Conservation (phyloP, 2,888 invertebrate genomes). For the Villa cingulata region DNA sequence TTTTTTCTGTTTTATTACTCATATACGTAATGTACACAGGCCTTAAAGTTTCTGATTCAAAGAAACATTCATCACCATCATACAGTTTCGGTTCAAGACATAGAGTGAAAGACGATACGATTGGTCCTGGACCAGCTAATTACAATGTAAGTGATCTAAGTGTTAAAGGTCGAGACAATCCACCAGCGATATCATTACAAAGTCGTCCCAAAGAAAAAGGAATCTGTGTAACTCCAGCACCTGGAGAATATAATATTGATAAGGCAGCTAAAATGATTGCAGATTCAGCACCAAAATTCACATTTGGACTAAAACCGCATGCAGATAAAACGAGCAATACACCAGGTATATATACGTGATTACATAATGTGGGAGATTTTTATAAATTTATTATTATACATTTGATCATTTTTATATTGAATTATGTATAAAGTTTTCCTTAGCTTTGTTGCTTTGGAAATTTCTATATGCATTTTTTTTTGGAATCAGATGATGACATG, state of each 20-base stretch:
- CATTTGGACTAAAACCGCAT: slow-evolving; percentile 57
- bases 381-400: too few species aligned
- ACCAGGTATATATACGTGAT: slow-evolving; percentile 43
- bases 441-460: background rate
- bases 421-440: too few species aligned
- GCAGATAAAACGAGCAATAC: slow-evolving; percentile 46
- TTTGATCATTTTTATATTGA: too few species aligned
- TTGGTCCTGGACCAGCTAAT: slow-evolving; percentile 79
- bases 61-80: slow-evolving; percentile 63
- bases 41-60: slow-evolving; percentile 62
- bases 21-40: too few species aligned
- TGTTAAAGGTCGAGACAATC: slow-evolving; percentile 64
- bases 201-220: slow-evolving; percentile 43
- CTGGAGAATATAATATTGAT: slow-evolving; percentile 77
- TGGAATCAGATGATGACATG: background rate
- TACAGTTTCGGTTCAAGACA: slow-evolving; percentile 63
- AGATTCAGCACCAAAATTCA: slow-evolving; percentile 49
- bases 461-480: background rate
- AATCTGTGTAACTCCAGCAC: slow-evolving; percentile 59
- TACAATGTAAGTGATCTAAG: slow-evolving; percentile 79
- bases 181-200: slow-evolving; percentile 66
- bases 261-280: slow-evolving; percentile 43
- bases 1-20: too few species aligned
- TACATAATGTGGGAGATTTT: too few species aligned
- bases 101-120: slow-evolving; percentile 40